Evolutionary conservation across 2,113 vertebrate genomes (phyloP), one percentile per base, ranked within the genome.

Genomic region (Sterrhoptilus dennistouni): DNA sequence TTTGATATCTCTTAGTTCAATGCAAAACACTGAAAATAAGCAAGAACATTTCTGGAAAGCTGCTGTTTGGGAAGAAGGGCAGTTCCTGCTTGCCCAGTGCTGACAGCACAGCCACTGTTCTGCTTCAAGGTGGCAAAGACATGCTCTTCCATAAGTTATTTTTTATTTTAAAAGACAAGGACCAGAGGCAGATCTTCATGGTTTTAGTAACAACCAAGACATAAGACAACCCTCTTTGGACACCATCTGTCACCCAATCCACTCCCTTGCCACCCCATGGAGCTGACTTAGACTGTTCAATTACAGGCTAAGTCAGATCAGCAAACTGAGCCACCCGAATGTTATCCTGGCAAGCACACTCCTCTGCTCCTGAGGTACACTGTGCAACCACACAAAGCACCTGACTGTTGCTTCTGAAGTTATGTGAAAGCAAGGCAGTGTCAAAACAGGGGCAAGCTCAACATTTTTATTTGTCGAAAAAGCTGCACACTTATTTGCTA

Each of bases 191-290:
- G 59, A 54, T 64, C 10, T 27, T 60, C 6, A 17, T 16, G 23
- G 9, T 56, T 90, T 65, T 19, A 57, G 12, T 35, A 72, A 68
- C 27, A 87, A 44, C 7, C 45, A 83, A 28, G 18, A 78, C 0
- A 6, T 36, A 76, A 44, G 27, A 88, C 0, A 5, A 65, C 9
- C 9, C 22, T 53, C 57, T 53, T 49, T 9, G 50, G 25, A 79
- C 27, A 38, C 6, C 9, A 9, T 31, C 15, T 52, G 24, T 64
- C 72, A 76, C 6, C 33, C 56, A 70, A 33, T 19, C 19, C 33
- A 27, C 35, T 35, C 35, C 56, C 25, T 21, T 47, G 45, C 45
- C 45, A 47, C 0, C 0, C 70, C 44, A 45, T 1, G 1, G 33
- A 78, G 23, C 52, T 35, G 25, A 57, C 28, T 49, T 57, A 5